These are phyloP conservation scores for Leptinotarsa peninsularis DNA, from an alignment of 2,888 invertebrate species.

Conservation along the genomic window DNA sequence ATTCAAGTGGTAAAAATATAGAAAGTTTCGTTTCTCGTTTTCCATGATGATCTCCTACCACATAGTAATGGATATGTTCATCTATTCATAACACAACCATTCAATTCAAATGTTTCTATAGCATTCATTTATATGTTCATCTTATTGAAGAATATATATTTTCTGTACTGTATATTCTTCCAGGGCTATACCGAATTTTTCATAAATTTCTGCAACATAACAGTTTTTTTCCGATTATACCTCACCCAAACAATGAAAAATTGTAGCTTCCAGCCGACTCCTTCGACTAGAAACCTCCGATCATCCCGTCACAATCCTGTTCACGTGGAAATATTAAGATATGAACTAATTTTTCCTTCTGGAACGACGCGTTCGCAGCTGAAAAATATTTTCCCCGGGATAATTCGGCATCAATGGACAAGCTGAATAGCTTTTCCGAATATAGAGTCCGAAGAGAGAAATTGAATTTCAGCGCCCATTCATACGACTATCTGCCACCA, in stretches of 20 bases:
- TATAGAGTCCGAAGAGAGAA: background rate
- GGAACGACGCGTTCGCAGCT: constrained; percentile 8
- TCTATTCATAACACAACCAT: too few relatives aligned
- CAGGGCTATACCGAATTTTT: background rate
- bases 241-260: background rate
- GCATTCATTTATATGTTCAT: background rate
- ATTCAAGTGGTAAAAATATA: too few relatives aligned
- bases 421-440: background rate
- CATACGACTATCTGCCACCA: constrained; percentile 23
- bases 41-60: too few relatives aligned
- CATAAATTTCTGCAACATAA: background rate
- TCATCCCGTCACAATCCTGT: constrained; percentile 5
- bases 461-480: constrained; percentile 13
- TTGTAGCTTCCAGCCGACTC: background rate
- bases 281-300: background rate
- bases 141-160: background rate
- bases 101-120: too few relatives aligned
- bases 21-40: too few relatives aligned
- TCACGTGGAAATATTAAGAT: constrained; percentile 19
- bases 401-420: constrained; percentile 11
- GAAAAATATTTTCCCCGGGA: constrained; percentile 18
- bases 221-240: background rate
- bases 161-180: background rate
- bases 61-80: too few relatives aligned
- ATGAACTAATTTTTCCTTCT: constrained; percentile 16